These are phyloP conservation scores for Styela clava DNA, from an alignment of 23 tunicate species.

Conservation along the genomic window DNA sequence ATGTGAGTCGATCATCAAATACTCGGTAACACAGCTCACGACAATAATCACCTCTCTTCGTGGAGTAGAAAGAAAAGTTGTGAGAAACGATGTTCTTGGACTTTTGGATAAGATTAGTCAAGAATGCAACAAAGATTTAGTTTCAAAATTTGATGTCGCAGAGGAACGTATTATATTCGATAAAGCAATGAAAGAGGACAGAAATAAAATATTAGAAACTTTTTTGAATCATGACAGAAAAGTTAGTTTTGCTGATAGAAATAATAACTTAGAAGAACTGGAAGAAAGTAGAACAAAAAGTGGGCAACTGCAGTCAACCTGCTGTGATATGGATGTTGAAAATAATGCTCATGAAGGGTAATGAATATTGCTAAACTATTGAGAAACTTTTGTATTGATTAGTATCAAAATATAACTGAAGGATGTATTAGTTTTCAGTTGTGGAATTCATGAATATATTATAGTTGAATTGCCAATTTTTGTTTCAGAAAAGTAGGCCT, in stretches of 20 bases:
- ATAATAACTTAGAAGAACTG: too few relatives aligned
- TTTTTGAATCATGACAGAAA: background rate
- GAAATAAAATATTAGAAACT: background rate
- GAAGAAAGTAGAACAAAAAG: too few relatives aligned
- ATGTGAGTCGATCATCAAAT: conserved; percentile 12
- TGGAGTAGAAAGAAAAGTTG: conserved; percentile 31
- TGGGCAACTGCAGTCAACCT: too few relatives aligned
- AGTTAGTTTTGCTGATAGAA: background rate
- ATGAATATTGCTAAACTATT: too few relatives aligned
- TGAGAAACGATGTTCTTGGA: conserved; percentile 57
- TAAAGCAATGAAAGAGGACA: conserved; percentile 7
- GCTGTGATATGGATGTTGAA: too few relatives aligned
- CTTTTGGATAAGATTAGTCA: conserved; percentile 34
- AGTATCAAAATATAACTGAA: too few relatives aligned
- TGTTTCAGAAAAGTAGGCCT: too few relatives aligned
- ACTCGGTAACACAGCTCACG: background rate
- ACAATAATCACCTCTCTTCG: background rate
- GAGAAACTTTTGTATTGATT: too few relatives aligned
- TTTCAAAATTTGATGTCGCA: conserved; percentile 13
- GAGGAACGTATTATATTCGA: background rate
- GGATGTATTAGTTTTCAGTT: too few relatives aligned
- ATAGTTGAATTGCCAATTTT: too few relatives aligned
- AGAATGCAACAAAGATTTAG: background rate
- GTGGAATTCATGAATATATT: too few relatives aligned
- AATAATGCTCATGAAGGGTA: too few relatives aligned